Evolutionary conservation across 2,888 invertebrate genomes (phyloP).

Genomic region (Mechanitis mazaeus): DNA sequence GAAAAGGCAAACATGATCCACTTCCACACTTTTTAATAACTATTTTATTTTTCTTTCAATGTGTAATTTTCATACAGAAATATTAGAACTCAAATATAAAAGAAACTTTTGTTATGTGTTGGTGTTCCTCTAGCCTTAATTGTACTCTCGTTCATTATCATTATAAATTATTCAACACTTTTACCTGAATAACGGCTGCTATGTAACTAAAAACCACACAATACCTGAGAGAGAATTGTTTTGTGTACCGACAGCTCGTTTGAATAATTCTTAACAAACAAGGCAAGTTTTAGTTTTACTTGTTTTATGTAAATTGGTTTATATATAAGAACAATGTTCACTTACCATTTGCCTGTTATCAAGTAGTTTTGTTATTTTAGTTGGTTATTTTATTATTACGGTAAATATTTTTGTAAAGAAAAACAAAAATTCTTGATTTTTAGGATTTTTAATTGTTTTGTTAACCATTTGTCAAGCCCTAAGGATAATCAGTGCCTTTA

Average conservation of each 20-base stretch:
- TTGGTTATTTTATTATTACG: not conserved
- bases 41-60: too few species aligned
- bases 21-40: too few species aligned
- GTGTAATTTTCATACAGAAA: too few species aligned
- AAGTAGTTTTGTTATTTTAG: not conserved
- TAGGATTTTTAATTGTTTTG: too few species aligned
- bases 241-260: conserved; percentile 12
- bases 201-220: conserved; percentile 25
- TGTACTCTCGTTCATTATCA: conserved; percentile 17
- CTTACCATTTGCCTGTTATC: not conserved
- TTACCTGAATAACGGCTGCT: conserved; percentile 17
- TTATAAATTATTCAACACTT: conserved; percentile 26
- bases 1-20: too few species aligned
- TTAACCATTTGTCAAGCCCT: too few species aligned
- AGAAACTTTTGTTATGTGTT: too few species aligned
- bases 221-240: conserved; percentile 15
- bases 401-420: too few species aligned
- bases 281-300: not conserved
- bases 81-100: too few species aligned
- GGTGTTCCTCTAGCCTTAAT: too few species aligned
- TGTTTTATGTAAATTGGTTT: conserved; percentile 2
- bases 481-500: too few species aligned
- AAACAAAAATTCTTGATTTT: too few species aligned
- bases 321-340: conserved; percentile 1
- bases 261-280: conserved; percentile 1